Conservation (phyloP, 2,888 invertebrate genomes). For the Parnassius mnemosyne region DNA sequence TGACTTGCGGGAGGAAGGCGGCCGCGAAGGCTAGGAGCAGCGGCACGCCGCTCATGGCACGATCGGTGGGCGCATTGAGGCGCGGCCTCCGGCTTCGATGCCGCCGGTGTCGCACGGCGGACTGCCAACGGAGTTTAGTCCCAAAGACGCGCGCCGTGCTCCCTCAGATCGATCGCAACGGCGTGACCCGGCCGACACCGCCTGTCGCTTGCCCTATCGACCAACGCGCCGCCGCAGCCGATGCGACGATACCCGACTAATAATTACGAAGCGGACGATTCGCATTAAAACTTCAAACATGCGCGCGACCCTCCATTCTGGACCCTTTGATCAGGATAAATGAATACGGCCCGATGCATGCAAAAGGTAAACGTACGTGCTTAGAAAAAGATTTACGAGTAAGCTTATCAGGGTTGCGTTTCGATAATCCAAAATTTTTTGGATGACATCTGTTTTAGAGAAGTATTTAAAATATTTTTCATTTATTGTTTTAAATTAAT, state of each 20-base stretch:
- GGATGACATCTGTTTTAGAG: too few species aligned
- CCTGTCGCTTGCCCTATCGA: conserved; percentile 69
- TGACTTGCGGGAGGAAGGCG: conserved; percentile 79
- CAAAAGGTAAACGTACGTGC: neutral
- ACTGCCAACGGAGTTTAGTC: conserved; percentile 57
- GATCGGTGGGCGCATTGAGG: conserved; percentile 68
- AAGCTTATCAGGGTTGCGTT: too few species aligned
- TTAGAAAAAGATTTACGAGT: neutral
- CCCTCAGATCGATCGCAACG: conserved; percentile 54
- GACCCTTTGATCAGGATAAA: neutral
- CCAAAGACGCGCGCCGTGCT: conserved; percentile 59
- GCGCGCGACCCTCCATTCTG: conserved; percentile 41
- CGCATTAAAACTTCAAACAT: conserved; percentile 59
- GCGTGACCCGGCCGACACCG: conserved; percentile 72
- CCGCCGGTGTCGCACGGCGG: conserved; percentile 58
- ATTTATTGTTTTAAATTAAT: too few species aligned
- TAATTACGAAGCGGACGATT: conserved; percentile 58
- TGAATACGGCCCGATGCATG: neutral
- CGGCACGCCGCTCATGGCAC: conserved; percentile 79
- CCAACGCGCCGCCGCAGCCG: conserved; percentile 66
- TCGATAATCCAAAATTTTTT: too few species aligned
- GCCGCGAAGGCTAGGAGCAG: conserved; percentile 82
- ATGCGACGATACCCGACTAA: conserved; percentile 63
- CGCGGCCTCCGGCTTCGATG: conserved; percentile 43
- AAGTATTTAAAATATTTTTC: too few species aligned